Evolutionary conservation across 2,888 invertebrate species (phyloP).

Genomic region (Malthinus flaveolus): DNA sequence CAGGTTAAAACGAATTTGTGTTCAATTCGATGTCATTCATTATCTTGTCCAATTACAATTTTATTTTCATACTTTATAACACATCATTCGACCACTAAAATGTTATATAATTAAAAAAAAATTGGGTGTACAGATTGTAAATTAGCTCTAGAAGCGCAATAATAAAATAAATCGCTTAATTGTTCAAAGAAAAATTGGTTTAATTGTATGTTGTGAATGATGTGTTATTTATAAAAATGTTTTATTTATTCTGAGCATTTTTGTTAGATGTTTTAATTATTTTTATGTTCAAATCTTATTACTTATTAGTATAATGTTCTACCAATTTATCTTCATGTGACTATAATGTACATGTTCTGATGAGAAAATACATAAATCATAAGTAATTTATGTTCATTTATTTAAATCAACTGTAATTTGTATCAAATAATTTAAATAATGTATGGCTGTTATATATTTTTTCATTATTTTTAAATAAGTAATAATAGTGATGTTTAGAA

Average conservation of each 20-base stretch:
- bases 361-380: slow-evolving; percentile 20
- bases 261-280: too few relatives aligned
- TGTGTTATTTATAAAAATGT: slow-evolving; percentile 9
- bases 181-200: not conserved
- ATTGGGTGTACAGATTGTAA: too few relatives aligned
- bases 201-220: not conserved
- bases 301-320: slow-evolving; percentile 1
- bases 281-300: too few relatives aligned
- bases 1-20: too few relatives aligned
- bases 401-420: slow-evolving; percentile 32
- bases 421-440: slow-evolving; percentile 49
- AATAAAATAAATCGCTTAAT: not conserved
- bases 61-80: too few relatives aligned
- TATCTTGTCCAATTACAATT: too few relatives aligned
- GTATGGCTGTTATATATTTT: slow-evolving; percentile 55
- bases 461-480: slow-evolving; percentile 52
- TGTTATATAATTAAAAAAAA: too few relatives aligned
- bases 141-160: too few relatives aligned
- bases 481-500: slow-evolving; percentile 53
- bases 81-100: too few relatives aligned
- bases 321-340: slow-evolving; percentile 10
- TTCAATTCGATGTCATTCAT: too few relatives aligned
- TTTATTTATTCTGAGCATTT: too few relatives aligned
- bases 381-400: slow-evolving; percentile 24
- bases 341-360: slow-evolving; percentile 21